phyloP scores from a whole-genome alignment of 2,888 invertebrate genomes.

The Megamerina dolium region DNA sequence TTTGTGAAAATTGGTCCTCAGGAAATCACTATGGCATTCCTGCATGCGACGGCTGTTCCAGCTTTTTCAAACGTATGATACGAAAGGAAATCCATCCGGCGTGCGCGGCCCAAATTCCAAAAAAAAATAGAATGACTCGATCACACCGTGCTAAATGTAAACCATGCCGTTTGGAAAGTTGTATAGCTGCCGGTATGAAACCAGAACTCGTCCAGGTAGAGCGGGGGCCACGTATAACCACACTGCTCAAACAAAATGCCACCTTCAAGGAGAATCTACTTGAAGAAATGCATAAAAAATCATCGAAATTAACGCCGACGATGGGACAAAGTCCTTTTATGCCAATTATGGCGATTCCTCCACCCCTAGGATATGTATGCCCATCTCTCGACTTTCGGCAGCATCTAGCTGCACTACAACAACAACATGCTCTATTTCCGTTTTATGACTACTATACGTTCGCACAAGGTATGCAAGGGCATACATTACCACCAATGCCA shows the following conservation, averaged over 20 bases:
- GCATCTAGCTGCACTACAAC: conserved; percentile 34
- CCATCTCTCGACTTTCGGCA: conserved; percentile 44
- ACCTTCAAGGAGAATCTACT: conserved; percentile 67
- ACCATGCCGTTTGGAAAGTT: conserved; percentile 85
- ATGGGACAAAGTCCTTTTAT: conserved; percentile 35
- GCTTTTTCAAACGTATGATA: conserved; percentile 89
- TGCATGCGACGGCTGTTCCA: conserved; percentile 94
- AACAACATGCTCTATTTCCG: conserved; percentile 27
- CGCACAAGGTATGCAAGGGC: conserved; percentile 38
- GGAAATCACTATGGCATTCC: conserved; percentile 99
- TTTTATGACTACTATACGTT: conserved; percentile 35
- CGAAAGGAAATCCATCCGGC: conserved; percentile 90
- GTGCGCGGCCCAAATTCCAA: conserved; percentile 89
- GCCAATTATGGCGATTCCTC: conserved; percentile 36
- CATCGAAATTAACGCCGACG: conserved; percentile 31
- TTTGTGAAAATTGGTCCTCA: conserved; percentile 95
- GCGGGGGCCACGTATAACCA: conserved; percentile 92
- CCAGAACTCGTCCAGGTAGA: conserved; percentile 98
- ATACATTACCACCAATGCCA: conserved; percentile 38
- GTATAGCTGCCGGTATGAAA: conserved; percentile 92
- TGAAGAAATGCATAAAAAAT: conserved; percentile 57
- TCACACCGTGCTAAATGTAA: conserved; percentile 94
- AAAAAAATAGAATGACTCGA: conserved; percentile 86
- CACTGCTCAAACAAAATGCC: conserved; percentile 87
- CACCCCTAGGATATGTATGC: conserved; percentile 28